phyloP scores from a whole-genome alignment of 1,140 invertebrate species.

The Hycleus phaleratus region DNA sequence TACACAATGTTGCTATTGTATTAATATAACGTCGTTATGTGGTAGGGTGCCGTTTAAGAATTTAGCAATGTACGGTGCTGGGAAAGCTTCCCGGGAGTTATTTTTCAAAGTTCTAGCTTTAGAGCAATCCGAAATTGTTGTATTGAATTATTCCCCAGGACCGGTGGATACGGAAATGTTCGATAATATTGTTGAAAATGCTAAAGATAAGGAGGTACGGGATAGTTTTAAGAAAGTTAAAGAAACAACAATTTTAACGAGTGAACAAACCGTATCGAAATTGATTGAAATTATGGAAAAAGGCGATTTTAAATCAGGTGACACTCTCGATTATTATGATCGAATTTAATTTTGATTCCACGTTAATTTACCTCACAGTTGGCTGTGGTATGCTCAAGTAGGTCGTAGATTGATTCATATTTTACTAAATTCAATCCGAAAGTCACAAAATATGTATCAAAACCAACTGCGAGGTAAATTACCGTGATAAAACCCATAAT shows the following conservation, averaged over 20 bases:
- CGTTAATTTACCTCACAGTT: too few species aligned
- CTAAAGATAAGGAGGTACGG: constrained; percentile 52
- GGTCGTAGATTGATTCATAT: too few species aligned
- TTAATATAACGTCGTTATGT: constrained; percentile 84
- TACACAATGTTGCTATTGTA: constrained; percentile 45
- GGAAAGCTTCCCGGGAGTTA: constrained; percentile 88
- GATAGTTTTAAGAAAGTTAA: constrained; percentile 53
- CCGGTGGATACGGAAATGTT: constrained; percentile 90
- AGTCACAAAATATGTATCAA: too few species aligned
- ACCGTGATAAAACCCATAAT: too few species aligned
- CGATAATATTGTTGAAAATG: constrained; percentile 51
- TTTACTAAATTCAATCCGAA: too few species aligned
- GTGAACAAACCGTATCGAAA: constrained; percentile 67
- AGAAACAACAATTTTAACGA: constrained; percentile 56
- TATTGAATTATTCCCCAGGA: constrained; percentile 90
- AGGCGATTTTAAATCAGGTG: constrained; percentile 72
- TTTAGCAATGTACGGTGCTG: constrained; percentile 73
- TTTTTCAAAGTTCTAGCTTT: constrained; percentile 78
- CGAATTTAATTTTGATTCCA: constrained; percentile 3
- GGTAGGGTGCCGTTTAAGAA: constrained; percentile 69
- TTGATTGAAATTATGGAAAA: constrained; percentile 61
- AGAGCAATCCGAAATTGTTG: constrained; percentile 67
- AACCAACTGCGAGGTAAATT: too few species aligned
- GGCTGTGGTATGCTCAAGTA: too few species aligned
- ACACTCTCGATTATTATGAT: constrained; percentile 85